A percentile compares a stretch with the other conserved stretches of the same genome.
Conservation (phyloP, 2,797 vertebrate species). For the Oophaga sylvatica region DNA sequence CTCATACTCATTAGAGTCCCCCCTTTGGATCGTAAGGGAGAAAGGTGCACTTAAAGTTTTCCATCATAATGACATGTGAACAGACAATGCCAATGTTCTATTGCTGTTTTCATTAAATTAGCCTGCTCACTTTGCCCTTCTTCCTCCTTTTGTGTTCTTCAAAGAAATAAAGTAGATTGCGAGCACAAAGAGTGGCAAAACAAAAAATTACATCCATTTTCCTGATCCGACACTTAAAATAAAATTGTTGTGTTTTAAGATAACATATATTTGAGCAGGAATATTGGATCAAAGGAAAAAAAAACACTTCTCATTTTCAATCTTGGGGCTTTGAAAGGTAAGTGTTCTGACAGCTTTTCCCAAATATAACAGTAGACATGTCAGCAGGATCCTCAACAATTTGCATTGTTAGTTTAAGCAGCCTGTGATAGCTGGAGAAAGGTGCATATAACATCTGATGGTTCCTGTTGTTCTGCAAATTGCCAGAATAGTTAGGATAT, state of each 20-base stretch:
- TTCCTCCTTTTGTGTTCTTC: slow-evolving; percentile 62
- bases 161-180: slow-evolving; percentile 61
- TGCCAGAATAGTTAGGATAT: slow-evolving; percentile 46
- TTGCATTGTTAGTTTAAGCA: slow-evolving; percentile 65
- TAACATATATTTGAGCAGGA: slow-evolving; percentile 64
- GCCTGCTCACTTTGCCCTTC: slow-evolving; percentile 59
- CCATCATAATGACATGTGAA: slow-evolving; percentile 64
- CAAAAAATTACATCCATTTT: slow-evolving; percentile 63
- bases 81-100: slow-evolving; percentile 64
- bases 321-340: slow-evolving; percentile 63
- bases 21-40: slow-evolving; percentile 64
- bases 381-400: slow-evolving; percentile 68
- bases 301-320: slow-evolving; percentile 66
- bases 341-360: slow-evolving; percentile 64
- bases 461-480: slow-evolving; percentile 59
- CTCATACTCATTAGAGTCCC: slow-evolving; percentile 65
- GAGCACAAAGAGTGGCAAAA: slow-evolving; percentile 61
- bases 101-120: slow-evolving; percentile 69
- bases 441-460: slow-evolving; percentile 63
- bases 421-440: slow-evolving; percentile 64
- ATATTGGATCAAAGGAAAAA: slow-evolving; percentile 63
- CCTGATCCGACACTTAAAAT: slow-evolving; percentile 58
- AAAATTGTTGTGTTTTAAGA: slow-evolving; percentile 61
- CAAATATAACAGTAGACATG: slow-evolving; percentile 64
- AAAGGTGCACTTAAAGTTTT: slow-evolving; percentile 67